phyloP scores from a whole-genome alignment of 2,797 vertebrate genomes.

The Spondyliosoma cantharus region DNA sequence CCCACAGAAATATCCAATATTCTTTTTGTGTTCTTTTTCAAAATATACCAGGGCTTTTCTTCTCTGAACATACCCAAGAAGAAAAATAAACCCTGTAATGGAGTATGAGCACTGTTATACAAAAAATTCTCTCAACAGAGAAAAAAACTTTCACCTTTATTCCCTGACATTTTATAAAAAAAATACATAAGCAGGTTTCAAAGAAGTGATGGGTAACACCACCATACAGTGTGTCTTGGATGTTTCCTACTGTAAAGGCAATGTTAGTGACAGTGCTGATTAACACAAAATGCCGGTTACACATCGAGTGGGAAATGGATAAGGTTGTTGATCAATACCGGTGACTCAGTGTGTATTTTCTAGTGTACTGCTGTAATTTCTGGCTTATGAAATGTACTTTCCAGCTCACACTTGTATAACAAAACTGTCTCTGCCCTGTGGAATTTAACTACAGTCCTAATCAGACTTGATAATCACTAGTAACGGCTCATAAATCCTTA shows the following conservation, averaged over 20 bases:
- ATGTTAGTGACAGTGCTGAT: background rate
- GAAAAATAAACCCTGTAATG: background rate
- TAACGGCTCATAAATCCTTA: constrained; percentile 13
- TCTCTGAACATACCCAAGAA: constrained; percentile 3
- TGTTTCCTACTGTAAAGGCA: background rate
- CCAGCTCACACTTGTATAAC: background rate
- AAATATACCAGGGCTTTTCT: background rate
- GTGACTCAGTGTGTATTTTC: constrained; percentile 10
- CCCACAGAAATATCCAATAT: constrained; percentile 11
- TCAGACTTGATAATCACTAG: constrained; percentile 4
- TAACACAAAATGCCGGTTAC: background rate
- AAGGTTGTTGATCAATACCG: constrained; percentile 27
- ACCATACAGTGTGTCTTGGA: background rate
- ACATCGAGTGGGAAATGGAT: background rate
- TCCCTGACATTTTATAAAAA: background rate
- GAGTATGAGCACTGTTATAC: constrained; percentile 1
- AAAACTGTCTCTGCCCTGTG: background rate
- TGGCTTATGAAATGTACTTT: constrained; percentile 28
- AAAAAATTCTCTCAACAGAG: background rate
- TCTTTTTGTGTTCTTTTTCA: background rate
- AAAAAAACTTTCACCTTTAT: constrained; percentile 1
- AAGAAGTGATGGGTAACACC: background rate
- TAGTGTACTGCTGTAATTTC: constrained; percentile 5
- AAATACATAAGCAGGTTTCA: background rate
- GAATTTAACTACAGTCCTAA: background rate